phyloP scores from a whole-genome alignment of 2,888 invertebrate species.

The Bellardia pandia region DNA sequence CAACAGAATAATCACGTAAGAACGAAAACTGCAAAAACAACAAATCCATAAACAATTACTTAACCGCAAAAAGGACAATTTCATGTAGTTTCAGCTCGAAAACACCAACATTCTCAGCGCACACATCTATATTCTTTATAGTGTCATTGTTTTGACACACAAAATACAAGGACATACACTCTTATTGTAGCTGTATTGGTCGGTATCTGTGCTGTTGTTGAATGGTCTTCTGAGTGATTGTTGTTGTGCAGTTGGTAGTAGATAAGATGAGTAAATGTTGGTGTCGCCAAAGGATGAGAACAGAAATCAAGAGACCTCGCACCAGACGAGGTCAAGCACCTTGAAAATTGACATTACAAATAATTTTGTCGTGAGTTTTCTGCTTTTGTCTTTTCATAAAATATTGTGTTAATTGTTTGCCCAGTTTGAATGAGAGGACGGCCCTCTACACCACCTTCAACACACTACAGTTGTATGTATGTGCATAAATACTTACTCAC shows the following conservation, averaged over 20 bases:
- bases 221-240: conserved; percentile 17
- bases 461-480: neutral
- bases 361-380: conserved; percentile 8
- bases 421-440: neutral
- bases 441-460: neutral
- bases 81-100: conserved; percentile 13
- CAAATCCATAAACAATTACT: conserved; percentile 64
- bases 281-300: conserved; percentile 43
- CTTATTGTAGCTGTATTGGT: neutral
- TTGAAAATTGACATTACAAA: conserved; percentile 36
- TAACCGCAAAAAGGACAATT: conserved; percentile 69
- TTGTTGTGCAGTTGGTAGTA: conserved; percentile 6
- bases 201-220: conserved; percentile 1
- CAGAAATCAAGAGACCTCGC: neutral
- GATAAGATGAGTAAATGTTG: conserved; percentile 43
- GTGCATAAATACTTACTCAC: neutral
- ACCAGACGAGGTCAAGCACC: conserved; percentile 69
- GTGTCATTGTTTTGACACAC: conserved; percentile 59
- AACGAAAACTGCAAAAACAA: conserved; percentile 11
- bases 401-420: conserved; percentile 53
- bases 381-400: neutral
- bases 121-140: conserved; percentile 10
- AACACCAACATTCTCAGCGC: neutral
- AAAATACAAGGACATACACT: conserved; percentile 42
- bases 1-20: conserved; percentile 23